A percentile compares a stretch with the other conserved stretches of the same genome.
Conservation (phyloP, 2,888 invertebrate genomes). For the Microplitis deprimator region DNA sequence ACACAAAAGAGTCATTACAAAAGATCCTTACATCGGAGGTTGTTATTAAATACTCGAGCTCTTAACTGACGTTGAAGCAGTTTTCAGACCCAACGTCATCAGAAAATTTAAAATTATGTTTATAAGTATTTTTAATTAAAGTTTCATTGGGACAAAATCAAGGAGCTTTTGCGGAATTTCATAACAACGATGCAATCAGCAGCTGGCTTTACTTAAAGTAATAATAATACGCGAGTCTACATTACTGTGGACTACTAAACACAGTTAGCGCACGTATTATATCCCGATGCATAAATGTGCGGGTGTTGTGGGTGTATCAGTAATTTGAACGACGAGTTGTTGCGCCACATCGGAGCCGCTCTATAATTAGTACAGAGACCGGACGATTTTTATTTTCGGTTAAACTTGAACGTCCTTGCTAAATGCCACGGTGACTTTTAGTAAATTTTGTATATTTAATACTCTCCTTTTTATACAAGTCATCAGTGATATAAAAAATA, state of each 20-base stretch:
- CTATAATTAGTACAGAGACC: slow-evolving; percentile 67
- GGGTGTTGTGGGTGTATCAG: slow-evolving; percentile 48
- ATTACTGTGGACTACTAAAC: background rate
- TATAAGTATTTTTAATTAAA: background rate
- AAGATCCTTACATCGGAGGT: no score
- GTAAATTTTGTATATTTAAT: background rate
- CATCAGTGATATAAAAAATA: background rate
- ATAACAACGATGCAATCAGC: background rate
- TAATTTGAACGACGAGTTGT: slow-evolving; percentile 54
- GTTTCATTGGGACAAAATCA: background rate
- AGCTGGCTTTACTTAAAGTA: background rate
- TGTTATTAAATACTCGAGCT: no score
- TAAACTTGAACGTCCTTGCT: slow-evolving; percentile 70
- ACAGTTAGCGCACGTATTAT: background rate
- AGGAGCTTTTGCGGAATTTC: background rate
- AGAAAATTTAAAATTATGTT: background rate
- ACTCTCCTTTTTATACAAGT: background rate
- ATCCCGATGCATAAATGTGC: background rate
- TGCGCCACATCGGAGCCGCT: slow-evolving; percentile 57
- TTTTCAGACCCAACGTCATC: no score
- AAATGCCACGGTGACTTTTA: slow-evolving; percentile 31
- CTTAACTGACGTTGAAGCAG: no score
- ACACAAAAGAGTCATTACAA: background rate
- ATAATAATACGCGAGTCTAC: background rate
- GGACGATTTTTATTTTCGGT: slow-evolving; percentile 68